These are phyloP conservation scores for Anolis carolinensis DNA, from an alignment of 2,113 vertebrate genomes.

Conservation along the genomic window DNA sequence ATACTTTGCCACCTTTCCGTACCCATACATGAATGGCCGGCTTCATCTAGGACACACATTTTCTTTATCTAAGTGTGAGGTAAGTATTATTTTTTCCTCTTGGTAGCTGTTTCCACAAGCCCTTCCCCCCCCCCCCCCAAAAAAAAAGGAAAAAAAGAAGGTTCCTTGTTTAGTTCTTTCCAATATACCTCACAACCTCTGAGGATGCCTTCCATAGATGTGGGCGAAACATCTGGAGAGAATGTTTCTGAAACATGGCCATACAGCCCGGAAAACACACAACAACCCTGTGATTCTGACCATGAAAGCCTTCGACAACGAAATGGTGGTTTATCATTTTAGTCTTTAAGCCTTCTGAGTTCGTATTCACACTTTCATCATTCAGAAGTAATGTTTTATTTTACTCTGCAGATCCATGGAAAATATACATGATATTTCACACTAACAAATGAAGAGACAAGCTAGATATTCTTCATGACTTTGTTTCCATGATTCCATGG, in stretches of 20 bases:
- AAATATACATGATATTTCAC: background rate
- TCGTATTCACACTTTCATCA: background rate
- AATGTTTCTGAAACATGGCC: too few relatives aligned
- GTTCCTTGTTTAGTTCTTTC: too few relatives aligned
- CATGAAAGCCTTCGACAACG: too few relatives aligned
- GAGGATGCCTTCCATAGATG: too few relatives aligned
- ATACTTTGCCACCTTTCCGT: conserved; percentile 94
- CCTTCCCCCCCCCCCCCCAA: too few relatives aligned
- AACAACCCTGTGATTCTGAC: too few relatives aligned
- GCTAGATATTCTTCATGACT: background rate
- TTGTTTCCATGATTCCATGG: too few relatives aligned
- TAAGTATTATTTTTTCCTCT: conserved; percentile 65
- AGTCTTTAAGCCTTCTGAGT: background rate
- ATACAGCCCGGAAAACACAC: too few relatives aligned
- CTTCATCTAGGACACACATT: conserved; percentile 96
- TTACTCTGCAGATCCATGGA: background rate
- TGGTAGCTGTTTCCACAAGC: background rate
- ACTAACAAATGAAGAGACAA: background rate
- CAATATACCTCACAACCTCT: too few relatives aligned
- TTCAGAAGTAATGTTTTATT: background rate
- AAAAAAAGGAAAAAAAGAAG: background rate
- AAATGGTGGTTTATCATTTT: background rate
- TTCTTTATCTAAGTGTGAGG: conserved; percentile 97
- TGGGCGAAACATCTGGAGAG: too few relatives aligned
- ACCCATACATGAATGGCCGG: conserved; percentile 98